phyloP scores from a whole-genome alignment of 2,113 vertebrate genomes.

The Bagarius yarrelli region DNA sequence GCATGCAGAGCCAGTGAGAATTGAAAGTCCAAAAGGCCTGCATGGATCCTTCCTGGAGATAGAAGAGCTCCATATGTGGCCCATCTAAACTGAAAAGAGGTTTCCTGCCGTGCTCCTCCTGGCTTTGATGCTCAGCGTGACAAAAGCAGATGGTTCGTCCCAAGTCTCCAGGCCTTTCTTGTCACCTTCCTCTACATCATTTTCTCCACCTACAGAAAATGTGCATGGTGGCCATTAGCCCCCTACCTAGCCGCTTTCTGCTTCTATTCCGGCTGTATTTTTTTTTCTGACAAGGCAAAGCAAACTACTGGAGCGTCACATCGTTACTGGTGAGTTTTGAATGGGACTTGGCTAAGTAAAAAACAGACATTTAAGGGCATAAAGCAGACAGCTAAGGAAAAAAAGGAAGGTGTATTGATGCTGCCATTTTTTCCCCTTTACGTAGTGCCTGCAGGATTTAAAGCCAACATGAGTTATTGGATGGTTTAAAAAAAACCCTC shows the following conservation, averaged over 20 bases:
- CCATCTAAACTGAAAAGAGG: conserved; percentile 67
- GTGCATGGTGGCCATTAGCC: conserved; percentile 71
- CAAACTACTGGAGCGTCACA: conserved; percentile 71
- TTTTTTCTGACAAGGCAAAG: conserved; percentile 60
- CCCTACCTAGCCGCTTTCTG: conserved; percentile 67
- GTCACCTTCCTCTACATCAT: conserved; percentile 46
- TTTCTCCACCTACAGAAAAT: conserved; percentile 65
- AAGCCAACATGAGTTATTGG: conserved; percentile 57
- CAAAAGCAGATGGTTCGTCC: conserved; percentile 77
- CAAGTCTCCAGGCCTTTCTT: conserved; percentile 62
- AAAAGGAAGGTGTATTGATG: conserved; percentile 66
- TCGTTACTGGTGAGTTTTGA: conserved; percentile 71
- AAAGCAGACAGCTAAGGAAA: conserved; percentile 60
- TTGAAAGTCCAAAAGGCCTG: conserved; percentile 62
- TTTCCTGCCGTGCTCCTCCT: conserved; percentile 71
- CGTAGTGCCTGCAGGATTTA: conserved; percentile 61
- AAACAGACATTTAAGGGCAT: conserved; percentile 70
- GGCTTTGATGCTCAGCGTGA: conserved; percentile 74
- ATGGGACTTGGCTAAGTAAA: conserved; percentile 73
- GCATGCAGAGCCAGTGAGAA: conserved; percentile 63
- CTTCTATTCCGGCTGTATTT: conserved; percentile 1
- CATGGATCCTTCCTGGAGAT: conserved; percentile 65
- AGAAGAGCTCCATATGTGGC: conserved; percentile 75
- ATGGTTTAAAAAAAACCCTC: conserved; percentile 12
- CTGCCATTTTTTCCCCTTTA: conserved; percentile 58